phyloP scores from a whole-genome alignment of 1,140 invertebrate species.

The Apocrypta bakeri region DNA sequence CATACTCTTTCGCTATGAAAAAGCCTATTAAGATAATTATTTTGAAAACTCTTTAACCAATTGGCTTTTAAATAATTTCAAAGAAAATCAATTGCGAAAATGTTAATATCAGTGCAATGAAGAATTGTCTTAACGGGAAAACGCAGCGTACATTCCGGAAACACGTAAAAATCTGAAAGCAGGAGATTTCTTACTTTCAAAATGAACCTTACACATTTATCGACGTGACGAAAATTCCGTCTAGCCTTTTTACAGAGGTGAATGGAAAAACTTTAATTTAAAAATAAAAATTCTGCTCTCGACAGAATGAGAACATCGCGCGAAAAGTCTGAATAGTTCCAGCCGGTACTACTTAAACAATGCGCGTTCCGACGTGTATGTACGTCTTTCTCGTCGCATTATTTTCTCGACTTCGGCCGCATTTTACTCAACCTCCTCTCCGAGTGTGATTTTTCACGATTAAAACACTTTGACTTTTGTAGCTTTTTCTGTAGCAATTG shows the following conservation, averaged over 20 bases:
- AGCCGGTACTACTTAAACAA: not conserved
- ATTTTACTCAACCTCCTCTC: not conserved
- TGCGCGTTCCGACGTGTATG: not conserved
- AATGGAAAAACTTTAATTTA: not conserved
- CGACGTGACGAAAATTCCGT: not conserved
- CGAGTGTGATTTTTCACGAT: not conserved
- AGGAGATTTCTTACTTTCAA: not conserved
- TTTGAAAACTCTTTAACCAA: too few species aligned
- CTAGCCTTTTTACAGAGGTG: not conserved
- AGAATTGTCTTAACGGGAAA: too few species aligned
- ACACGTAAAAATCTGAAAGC: not conserved
- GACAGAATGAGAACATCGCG: not conserved
- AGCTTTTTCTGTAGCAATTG: too few species aligned
- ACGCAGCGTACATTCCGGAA: too few species aligned
- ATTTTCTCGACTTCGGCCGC: not conserved
- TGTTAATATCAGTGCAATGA: too few species aligned
- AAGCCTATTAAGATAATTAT: too few species aligned
- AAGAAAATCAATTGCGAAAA: not conserved
- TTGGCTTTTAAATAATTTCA: not conserved
- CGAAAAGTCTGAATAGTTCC: not conserved
- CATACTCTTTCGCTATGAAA: too few species aligned
- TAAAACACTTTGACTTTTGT: not conserved
- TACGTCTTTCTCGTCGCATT: not conserved
- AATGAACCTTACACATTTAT: not conserved
- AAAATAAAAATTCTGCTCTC: not conserved